These are phyloP conservation scores for Plumapathes pennacea DNA, from an alignment of 92 coral and sea anemone genomes.

Conservation along the genomic window DNA sequence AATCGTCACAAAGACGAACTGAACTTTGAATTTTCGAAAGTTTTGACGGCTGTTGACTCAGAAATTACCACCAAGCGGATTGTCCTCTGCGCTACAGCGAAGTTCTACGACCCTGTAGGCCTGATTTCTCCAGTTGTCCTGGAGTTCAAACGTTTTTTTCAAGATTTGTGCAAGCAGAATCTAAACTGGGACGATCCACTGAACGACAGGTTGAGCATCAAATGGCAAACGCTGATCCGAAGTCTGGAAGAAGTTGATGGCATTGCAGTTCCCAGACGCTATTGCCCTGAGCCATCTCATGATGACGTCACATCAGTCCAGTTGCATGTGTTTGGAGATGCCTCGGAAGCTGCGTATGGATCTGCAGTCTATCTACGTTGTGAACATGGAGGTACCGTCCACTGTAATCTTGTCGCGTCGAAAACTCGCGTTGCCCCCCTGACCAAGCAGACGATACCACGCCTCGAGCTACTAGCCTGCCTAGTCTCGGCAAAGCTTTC, in stretches of 20 bases:
- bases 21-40: constrained; percentile 1
- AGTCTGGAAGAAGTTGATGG: constrained; percentile 5
- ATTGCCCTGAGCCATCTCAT: background rate
- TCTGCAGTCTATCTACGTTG: constrained; percentile 36
- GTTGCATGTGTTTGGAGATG: constrained; percentile 30
- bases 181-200: constrained; percentile 2
- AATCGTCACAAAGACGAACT: background rate
- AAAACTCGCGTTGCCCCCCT: constrained; percentile 54
- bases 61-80: constrained; percentile 6
- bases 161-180: background rate
- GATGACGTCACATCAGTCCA: background rate
- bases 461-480: constrained; percentile 44
- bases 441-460: constrained; percentile 42
- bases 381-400: constrained; percentile 9
- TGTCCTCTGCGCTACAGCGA: background rate
- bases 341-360: constrained; percentile 18
- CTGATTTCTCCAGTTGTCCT: background rate
- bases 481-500: constrained; percentile 26
- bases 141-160: background rate
- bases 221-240: constrained; percentile 13
- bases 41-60: background rate
- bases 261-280: constrained; percentile 9
- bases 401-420: constrained; percentile 25
- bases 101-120: background rate
- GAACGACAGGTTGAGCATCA: background rate